Conservation (phyloP, 2,888 invertebrate species). For the Auanema freiburgensis region DNA sequence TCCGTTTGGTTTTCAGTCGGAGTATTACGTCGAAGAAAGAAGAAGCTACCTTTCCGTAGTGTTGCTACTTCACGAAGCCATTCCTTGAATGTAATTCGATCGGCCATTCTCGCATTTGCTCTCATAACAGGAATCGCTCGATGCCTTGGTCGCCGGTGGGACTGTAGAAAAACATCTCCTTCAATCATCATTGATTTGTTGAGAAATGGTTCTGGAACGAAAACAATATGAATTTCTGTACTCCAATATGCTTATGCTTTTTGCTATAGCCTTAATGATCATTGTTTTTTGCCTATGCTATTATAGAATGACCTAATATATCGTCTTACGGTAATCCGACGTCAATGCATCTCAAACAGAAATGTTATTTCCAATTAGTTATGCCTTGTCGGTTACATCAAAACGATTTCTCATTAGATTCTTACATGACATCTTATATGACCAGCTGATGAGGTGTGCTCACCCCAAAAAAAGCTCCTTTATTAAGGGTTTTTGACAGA, state of each 20-base stretch:
- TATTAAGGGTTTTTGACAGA: no score
- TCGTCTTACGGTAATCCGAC: no score
- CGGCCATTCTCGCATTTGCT: slow-evolving; percentile 43
- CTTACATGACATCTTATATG: no score
- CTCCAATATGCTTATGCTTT: not conserved
- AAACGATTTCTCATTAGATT: no score
- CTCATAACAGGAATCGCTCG: slow-evolving; percentile 50
- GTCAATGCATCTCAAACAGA: no score
- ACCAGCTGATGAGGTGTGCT: no score
- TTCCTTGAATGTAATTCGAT: slow-evolving; percentile 62
- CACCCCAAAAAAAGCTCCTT: no score
- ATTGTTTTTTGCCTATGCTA: no score
- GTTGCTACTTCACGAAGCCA: slow-evolving; percentile 58
- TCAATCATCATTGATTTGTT: slow-evolving; percentile 56
- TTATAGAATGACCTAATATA: no score
- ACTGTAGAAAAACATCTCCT: slow-evolving; percentile 50
- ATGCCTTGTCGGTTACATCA: no score
- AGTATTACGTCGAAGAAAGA: not conserved
- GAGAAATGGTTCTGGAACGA: slow-evolving; percentile 47
- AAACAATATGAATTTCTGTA: not conserved
- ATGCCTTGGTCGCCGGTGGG: slow-evolving; percentile 46
- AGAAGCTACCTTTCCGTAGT: slow-evolving; percentile 53
- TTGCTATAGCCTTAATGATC: no score
- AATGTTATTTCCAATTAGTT: no score
- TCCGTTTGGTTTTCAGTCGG: not conserved